Conservation (phyloP, 2,797 vertebrate genomes). For the Neosalanx taihuensis region DNA sequence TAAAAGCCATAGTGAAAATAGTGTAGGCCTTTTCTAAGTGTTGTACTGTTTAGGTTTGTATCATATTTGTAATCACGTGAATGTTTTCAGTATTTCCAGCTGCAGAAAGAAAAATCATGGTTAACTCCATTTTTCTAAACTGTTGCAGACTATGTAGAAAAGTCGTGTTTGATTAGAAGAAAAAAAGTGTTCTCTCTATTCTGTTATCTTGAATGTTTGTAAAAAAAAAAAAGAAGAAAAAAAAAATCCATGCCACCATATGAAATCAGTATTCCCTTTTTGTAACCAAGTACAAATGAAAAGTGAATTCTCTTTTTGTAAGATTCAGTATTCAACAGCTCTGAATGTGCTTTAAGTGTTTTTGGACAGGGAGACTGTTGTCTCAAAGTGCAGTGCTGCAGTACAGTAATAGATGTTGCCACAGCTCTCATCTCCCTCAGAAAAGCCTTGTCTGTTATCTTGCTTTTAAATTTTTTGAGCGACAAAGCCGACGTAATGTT, state of each 20-base stretch:
- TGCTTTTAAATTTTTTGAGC: slow-evolving; percentile 29
- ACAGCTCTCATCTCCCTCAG: slow-evolving; percentile 26
- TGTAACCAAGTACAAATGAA: slow-evolving; percentile 52
- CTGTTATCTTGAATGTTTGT: too few species aligned
- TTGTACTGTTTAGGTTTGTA: slow-evolving; percentile 26
- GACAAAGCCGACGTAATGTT: slow-evolving; percentile 43
- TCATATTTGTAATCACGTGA: slow-evolving; percentile 29
- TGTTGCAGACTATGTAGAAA: slow-evolving; percentile 20
- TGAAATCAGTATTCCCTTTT: slow-evolving; percentile 47
- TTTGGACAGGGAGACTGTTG: slow-evolving; percentile 33
- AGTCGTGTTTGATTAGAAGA: not conserved
- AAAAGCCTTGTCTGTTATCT: slow-evolving; percentile 33
- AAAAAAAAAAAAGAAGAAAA: too few species aligned
- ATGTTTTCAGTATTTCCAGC: slow-evolving; percentile 48
- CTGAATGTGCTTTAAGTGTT: slow-evolving; percentile 41
- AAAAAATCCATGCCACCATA: slow-evolving; percentile 29
- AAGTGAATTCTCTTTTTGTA: slow-evolving; percentile 43
- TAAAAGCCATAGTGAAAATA: not conserved
- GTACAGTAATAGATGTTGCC: slow-evolving; percentile 17
- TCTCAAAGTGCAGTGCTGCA: slow-evolving; percentile 23
- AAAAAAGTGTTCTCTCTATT: slow-evolving; percentile 18
- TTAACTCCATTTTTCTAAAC: not conserved
- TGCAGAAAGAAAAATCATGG: slow-evolving; percentile 48
- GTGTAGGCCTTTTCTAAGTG: slow-evolving; percentile 32
- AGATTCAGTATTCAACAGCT: slow-evolving; percentile 39